A percentile compares a stretch with the other conserved stretches of the same genome.
phyloP scores from a whole-genome alignment of 2,113 vertebrate genomes.

The Condylura cristata region DNA sequence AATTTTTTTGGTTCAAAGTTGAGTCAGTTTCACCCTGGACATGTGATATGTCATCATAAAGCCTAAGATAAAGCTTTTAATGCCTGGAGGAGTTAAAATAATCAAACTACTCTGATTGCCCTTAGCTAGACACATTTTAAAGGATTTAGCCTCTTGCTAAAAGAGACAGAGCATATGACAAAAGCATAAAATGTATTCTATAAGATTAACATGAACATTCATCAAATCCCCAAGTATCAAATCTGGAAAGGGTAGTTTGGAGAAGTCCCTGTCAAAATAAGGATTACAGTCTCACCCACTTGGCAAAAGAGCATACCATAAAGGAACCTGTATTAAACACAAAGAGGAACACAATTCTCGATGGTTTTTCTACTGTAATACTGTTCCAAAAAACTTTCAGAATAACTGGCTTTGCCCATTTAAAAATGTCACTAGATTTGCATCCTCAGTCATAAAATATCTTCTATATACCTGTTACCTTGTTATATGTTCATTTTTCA shows the following conservation, averaged over 20 bases:
- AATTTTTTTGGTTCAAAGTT: slow-evolving; percentile 40
- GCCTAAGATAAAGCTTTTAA: neutral
- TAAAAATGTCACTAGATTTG: neutral
- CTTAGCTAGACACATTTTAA: neutral
- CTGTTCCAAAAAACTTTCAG: neutral
- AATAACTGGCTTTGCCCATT: neutral
- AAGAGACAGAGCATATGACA: neutral
- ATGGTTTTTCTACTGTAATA: neutral
- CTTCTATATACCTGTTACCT: neutral
- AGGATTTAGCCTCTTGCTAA: neutral
- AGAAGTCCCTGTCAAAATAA: neutral
- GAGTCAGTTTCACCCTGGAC: neutral
- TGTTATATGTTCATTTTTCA: neutral
- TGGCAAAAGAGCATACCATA: neutral
- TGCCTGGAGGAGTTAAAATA: neutral
- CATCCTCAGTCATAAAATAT: slow-evolving; percentile 21
- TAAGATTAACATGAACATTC: neutral
- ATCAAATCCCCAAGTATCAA: neutral
- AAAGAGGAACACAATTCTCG: neutral
- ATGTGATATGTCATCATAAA: neutral
- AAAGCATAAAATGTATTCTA: neutral
- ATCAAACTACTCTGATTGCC: neutral
- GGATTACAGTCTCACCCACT: neutral
- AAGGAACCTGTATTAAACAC: neutral
- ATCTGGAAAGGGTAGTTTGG: neutral